Conservation (phyloP, 1,140 invertebrate genomes). For the Papilio polytes region DNA sequence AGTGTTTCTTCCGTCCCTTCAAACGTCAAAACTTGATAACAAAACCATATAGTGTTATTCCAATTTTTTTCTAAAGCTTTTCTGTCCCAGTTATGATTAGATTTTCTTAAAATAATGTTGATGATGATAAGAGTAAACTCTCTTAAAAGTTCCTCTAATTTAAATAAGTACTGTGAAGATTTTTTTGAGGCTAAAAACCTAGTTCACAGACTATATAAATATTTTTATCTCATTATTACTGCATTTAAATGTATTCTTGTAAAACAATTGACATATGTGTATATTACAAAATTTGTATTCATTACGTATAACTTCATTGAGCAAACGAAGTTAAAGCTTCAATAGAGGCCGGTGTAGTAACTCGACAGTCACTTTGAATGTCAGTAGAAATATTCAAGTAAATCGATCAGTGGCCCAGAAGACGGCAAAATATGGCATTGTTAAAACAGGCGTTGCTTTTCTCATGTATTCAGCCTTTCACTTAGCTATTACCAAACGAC, state of each 20-base stretch:
- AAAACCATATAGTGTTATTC: background rate
- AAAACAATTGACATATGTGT: slow-evolving; percentile 5
- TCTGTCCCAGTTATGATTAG: background rate
- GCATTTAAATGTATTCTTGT: background rate
- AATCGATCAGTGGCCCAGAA: slow-evolving; percentile 77
- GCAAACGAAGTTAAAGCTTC: slow-evolving; percentile 33
- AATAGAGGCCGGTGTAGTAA: slow-evolving; percentile 45
- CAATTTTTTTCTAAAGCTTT: background rate
- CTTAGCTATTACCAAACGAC: slow-evolving; percentile 76
- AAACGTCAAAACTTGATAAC: no score
- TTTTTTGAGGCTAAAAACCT: no score
- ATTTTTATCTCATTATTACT: no score
- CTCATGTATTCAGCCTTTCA: slow-evolving; percentile 80
- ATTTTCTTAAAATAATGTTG: no score
- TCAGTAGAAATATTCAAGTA: slow-evolving; percentile 70
- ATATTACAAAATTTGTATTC: slow-evolving; percentile 26
- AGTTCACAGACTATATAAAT: no score
- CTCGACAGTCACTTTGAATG: slow-evolving; percentile 62
- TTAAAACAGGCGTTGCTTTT: slow-evolving; percentile 77
- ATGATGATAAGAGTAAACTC: no score
- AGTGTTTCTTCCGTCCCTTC: background rate
- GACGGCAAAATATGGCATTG: slow-evolving; percentile 80
- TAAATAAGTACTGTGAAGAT: no score
- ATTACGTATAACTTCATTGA: slow-evolving; percentile 41
- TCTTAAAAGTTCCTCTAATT: no score